Evolutionary conservation across 2,113 vertebrate genomes (phyloP).

Genomic region (Capreolus pygargus): DNA sequence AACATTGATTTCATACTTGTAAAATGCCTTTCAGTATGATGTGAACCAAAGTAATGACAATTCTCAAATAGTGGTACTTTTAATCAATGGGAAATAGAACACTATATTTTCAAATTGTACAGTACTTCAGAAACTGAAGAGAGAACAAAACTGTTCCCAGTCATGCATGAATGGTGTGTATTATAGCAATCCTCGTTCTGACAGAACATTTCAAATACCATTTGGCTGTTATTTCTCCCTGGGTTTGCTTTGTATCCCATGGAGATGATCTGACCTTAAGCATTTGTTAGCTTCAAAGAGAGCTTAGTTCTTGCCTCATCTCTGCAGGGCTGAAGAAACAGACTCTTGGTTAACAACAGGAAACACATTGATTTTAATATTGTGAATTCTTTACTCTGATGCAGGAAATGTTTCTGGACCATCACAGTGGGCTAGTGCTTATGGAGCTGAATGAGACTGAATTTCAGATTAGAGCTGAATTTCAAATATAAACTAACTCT

Average conservation of each 20-base stretch:
- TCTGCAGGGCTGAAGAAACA: constrained; percentile 28
- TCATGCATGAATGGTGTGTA: neutral
- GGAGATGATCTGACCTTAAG: constrained; percentile 67
- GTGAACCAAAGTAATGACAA: neutral
- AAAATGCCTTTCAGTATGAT: neutral
- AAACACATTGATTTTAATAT: constrained; percentile 62
- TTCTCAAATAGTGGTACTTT: constrained; percentile 7
- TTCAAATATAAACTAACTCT: neutral
- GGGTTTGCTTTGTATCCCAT: constrained; percentile 50
- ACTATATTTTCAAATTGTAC: neutral
- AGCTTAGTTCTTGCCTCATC: neutral
- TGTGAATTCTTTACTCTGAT: constrained; percentile 30
- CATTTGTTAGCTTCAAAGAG: constrained; percentile 62
- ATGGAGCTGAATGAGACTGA: neutral
- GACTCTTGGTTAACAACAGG: constrained; percentile 35
- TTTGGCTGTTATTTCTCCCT: neutral
- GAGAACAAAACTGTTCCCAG: constrained; percentile 2
- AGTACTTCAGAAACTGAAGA: neutral
- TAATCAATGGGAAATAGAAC: neutral
- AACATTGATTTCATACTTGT: neutral
- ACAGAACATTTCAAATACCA: constrained; percentile 15
- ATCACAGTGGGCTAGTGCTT: constrained; percentile 28
- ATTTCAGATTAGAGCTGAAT: neutral
- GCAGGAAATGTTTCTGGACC: constrained; percentile 4
- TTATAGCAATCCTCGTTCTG: neutral